phyloP scores from a whole-genome alignment of 2,888 invertebrate species.

The Griposia aprilina region DNA sequence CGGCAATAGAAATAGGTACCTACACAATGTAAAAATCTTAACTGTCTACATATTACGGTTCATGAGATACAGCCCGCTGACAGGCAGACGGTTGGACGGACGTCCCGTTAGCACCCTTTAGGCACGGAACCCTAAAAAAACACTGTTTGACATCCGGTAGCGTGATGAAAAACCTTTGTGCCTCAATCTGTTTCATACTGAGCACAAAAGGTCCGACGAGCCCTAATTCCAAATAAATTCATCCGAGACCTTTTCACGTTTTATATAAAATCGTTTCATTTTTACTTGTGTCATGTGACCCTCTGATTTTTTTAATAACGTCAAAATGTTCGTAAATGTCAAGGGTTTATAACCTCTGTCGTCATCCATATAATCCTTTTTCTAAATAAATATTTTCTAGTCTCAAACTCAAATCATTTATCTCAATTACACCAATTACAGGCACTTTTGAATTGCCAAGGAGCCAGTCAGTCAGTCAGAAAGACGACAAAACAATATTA shows the following conservation, averaged over 20 bases:
- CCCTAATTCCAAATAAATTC: constrained; percentile 53
- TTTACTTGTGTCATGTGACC: constrained; percentile 35
- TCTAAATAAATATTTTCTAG: not conserved
- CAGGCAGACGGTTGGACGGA: too few relatives aligned
- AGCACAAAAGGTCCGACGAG: constrained; percentile 30
- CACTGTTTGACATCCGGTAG: constrained; percentile 7
- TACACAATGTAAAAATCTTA: too few relatives aligned
- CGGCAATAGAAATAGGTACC: too few relatives aligned
- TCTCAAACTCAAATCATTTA: not conserved
- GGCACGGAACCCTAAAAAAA: not conserved
- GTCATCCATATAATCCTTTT: not conserved
- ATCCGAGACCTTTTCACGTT: constrained; percentile 33
- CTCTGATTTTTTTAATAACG: constrained; percentile 51
- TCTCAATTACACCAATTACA: not conserved
- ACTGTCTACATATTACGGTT: too few relatives aligned
- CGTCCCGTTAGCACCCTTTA: too few relatives aligned
- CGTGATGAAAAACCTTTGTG: constrained; percentile 28
- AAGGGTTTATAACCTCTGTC: constrained; percentile 1
- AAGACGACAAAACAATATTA: too few relatives aligned
- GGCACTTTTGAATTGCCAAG: too few relatives aligned
- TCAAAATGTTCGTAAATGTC: constrained; percentile 16
- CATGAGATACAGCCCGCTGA: too few relatives aligned
- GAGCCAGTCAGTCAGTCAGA: too few relatives aligned
- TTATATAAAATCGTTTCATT: constrained; percentile 49
- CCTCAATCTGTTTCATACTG: constrained; percentile 16